phyloP scores from a whole-genome alignment of 1,140 invertebrate species.

The Sycophaga agraensis region DNA sequence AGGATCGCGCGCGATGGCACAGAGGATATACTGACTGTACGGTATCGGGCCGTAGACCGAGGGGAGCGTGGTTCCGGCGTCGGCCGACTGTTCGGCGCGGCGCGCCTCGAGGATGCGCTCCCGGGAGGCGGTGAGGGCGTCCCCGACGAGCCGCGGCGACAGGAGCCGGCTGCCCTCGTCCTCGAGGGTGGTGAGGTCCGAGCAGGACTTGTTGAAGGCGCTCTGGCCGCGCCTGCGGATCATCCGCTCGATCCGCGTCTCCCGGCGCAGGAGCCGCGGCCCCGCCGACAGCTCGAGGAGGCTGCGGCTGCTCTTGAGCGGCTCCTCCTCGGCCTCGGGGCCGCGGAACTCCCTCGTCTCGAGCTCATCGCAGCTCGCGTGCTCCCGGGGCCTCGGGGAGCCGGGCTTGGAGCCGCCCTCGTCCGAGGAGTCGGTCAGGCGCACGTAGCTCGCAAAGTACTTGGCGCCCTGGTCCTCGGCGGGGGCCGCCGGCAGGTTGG shows the following conservation, averaged over 20 bases:
- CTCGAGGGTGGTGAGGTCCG: conserved; percentile 27
- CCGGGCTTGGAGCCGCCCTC: conserved; percentile 6
- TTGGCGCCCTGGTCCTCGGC: conserved; percentile 25
- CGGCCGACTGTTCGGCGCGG: conserved; percentile 31
- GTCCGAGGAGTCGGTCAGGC: conserved; percentile 25
- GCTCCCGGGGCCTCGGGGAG: conserved; percentile 2
- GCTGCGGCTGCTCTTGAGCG: conserved; percentile 34
- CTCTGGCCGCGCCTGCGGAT: background rate
- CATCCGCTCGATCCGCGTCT: conserved; percentile 19
- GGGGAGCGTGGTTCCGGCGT: conserved; percentile 58
- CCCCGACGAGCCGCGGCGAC: conserved; percentile 45
- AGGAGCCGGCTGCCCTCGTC: conserved; percentile 35
- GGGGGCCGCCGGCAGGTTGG: conserved; percentile 21
- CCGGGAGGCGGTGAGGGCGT: background rate
- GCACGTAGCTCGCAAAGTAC: conserved; percentile 30
- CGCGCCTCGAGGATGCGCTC: background rate
- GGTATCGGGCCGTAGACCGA: conserved; percentile 63
- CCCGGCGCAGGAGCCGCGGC: background rate
- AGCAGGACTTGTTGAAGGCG: conserved; percentile 39
- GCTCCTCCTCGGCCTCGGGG: conserved; percentile 10
- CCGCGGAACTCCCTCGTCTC: too few species aligned
- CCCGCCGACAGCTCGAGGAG: conserved; percentile 32
- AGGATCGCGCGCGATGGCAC: background rate
- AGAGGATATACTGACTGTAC: conserved; percentile 60
- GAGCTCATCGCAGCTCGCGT: conserved; percentile 36